Evolutionary conservation across 2,113 vertebrate species (phyloP).

Genomic region (Xenopus tropicalis): DNA sequence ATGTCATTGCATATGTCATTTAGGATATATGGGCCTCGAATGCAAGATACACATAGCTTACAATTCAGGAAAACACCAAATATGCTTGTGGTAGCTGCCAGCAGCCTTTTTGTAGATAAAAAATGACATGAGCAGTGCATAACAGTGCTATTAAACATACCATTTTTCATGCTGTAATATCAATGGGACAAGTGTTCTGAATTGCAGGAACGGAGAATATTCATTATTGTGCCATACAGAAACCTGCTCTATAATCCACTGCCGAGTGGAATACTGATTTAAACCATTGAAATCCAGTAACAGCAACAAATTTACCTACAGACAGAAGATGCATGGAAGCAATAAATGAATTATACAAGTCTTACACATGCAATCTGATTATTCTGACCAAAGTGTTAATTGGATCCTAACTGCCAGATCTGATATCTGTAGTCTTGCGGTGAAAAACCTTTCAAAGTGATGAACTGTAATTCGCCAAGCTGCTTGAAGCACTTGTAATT

Average conservation of each 20-base stretch:
- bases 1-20: constrained; percentile 81
- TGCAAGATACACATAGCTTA: constrained; percentile 61
- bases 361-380: constrained; percentile 97
- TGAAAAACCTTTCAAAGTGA: constrained; percentile 94
- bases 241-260: constrained; percentile 89
- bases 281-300: constrained; percentile 83
- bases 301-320: constrained; percentile 96
- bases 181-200: constrained; percentile 82
- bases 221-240: constrained; percentile 80
- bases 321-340: constrained; percentile 97
- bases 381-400: constrained; percentile 99
- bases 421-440: constrained; percentile 93
- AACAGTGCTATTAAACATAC: constrained; percentile 83
- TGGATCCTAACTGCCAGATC: constrained; percentile 99
- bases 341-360: constrained; percentile 96
- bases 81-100: constrained; percentile 69
- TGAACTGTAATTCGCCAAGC: constrained; percentile 98
- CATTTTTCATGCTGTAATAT: constrained; percentile 77
- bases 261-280: constrained; percentile 77
- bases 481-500: constrained; percentile 99
- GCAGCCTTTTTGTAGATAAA: constrained; percentile 64
- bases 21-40: constrained; percentile 60
- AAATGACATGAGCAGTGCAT: constrained; percentile 69
- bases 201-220: constrained; percentile 83
- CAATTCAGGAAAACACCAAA: constrained; percentile 58